phyloP scores from a whole-genome alignment of 2,888 invertebrate species.

The Andrena bucephala region DNA sequence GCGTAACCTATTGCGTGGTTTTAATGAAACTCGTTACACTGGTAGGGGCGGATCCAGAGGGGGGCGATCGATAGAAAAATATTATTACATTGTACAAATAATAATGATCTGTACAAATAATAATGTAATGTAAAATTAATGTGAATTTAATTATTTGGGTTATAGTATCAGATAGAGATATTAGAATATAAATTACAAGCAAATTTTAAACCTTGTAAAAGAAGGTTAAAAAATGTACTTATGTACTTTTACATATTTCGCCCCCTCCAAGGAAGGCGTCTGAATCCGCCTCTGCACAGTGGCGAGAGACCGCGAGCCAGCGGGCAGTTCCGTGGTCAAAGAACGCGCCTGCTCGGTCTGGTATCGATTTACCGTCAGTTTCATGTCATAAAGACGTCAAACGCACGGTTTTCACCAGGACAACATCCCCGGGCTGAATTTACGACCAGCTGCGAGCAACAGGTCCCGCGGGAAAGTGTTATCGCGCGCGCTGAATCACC shows the following conservation, averaged over 20 bases:
- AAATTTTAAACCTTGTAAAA: too few relatives aligned
- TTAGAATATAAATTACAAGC: too few relatives aligned
- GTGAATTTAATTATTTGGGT: too few relatives aligned
- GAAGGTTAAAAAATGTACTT: too few relatives aligned
- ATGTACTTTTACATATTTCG: too few relatives aligned
- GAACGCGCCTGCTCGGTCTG: conserved; percentile 45
- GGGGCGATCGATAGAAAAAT: neutral
- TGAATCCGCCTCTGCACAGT: neutral
- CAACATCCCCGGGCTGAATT: conserved; percentile 84
- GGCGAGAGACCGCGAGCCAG: neutral
- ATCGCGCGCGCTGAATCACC: conserved; percentile 54
- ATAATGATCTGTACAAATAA: too few relatives aligned
- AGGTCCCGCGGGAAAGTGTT: conserved; percentile 75
- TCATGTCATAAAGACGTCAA: conserved; percentile 85
- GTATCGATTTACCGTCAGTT: conserved; percentile 84
- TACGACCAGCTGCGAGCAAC: conserved; percentile 81
- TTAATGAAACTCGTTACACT: too few relatives aligned
- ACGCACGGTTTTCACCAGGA: conserved; percentile 84
- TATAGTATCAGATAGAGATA: too few relatives aligned
- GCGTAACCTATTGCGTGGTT: too few relatives aligned
- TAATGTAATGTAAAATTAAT: too few relatives aligned
- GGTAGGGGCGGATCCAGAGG: neutral
- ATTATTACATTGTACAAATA: too few relatives aligned
- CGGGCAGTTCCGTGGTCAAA: neutral
- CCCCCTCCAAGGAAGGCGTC: too few relatives aligned